Evolutionary conservation across 2,797 vertebrate species (phyloP).

Genomic region (Neopelma chrysocephalum): DNA sequence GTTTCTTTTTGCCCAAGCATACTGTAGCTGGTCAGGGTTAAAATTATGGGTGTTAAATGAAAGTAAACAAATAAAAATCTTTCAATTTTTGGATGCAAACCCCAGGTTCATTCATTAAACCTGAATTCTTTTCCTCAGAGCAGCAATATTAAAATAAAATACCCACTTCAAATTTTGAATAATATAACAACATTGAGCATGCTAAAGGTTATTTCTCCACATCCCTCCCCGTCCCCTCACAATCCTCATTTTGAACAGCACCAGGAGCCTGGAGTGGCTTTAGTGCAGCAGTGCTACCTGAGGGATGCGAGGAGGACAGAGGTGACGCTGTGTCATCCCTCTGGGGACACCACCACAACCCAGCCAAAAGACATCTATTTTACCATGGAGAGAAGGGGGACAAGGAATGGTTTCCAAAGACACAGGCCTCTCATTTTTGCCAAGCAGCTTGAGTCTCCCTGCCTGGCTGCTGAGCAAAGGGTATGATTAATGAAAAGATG

Average conservation of each 20-base stretch:
- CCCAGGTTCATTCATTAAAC: background rate
- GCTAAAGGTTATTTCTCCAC: background rate
- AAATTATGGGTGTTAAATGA: background rate
- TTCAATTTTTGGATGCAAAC: background rate
- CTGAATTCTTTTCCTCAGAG: background rate
- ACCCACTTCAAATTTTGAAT: background rate
- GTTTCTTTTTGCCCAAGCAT: background rate
- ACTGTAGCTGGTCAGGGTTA: accelerated
- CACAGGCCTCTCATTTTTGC: conserved; percentile 60
- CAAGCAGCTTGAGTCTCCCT: conserved; percentile 65
- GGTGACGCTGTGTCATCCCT: background rate
- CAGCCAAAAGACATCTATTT: background rate
- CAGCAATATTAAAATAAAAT: background rate
- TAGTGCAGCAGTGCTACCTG: background rate
- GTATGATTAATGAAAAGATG: conserved; percentile 91
- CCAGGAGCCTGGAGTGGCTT: background rate
- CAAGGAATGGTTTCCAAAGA: background rate
- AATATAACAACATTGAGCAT: background rate
- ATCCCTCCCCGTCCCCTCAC: background rate
- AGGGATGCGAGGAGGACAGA: background rate
- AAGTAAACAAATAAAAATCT: background rate
- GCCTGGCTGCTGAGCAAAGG: conserved; percentile 72
- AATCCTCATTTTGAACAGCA: background rate
- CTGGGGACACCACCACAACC: accelerated
- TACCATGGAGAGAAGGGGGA: background rate